Percentiles rank a stretch among this genome's conserved stretches.
These are phyloP conservation scores for Cremastinae sp. DNA, from an alignment of 2,888 invertebrate species.

Conservation along the genomic window DNA sequence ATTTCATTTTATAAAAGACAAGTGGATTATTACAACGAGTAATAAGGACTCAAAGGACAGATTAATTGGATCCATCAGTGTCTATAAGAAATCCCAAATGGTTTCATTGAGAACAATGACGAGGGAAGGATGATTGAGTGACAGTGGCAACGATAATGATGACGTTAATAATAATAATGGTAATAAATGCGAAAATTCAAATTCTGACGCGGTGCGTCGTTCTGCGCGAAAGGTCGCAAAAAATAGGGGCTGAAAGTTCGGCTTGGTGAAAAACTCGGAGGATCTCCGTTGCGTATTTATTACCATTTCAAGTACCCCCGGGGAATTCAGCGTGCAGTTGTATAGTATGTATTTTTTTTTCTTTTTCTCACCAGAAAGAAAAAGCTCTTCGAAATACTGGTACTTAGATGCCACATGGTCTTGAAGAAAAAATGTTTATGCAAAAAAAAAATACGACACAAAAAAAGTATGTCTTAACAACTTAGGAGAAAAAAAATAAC, in stretches of 20 bases:
- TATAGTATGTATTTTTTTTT: neutral
- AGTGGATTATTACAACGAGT: too few relatives aligned
- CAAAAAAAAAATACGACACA: too few relatives aligned
- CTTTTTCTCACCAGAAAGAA: neutral
- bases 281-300: constrained; percentile 23
- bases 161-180: constrained; percentile 24
- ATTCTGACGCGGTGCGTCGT: constrained; percentile 49
- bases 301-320: neutral
- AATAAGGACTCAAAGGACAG: neutral
- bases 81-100: constrained; percentile 9
- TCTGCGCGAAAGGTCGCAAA: constrained; percentile 44
- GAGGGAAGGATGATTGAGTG: constrained; percentile 19
- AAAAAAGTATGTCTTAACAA: too few relatives aligned
- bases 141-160: constrained; percentile 37
- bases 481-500: too few relatives aligned
- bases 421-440: too few relatives aligned
- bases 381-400: too few relatives aligned
- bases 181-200: constrained; percentile 41
- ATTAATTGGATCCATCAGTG: constrained; percentile 17
- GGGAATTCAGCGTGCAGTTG: too few relatives aligned
- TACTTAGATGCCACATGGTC: too few relatives aligned
- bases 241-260: constrained; percentile 23
- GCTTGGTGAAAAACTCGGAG: constrained; percentile 23
- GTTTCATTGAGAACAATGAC: neutral
- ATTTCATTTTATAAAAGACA: neutral